Percentiles rank a stretch among this genome's conserved stretches.
These are phyloP conservation scores for Leptothorax acervorum DNA, from an alignment of 2,888 invertebrate genomes.

Conservation along the genomic window DNA sequence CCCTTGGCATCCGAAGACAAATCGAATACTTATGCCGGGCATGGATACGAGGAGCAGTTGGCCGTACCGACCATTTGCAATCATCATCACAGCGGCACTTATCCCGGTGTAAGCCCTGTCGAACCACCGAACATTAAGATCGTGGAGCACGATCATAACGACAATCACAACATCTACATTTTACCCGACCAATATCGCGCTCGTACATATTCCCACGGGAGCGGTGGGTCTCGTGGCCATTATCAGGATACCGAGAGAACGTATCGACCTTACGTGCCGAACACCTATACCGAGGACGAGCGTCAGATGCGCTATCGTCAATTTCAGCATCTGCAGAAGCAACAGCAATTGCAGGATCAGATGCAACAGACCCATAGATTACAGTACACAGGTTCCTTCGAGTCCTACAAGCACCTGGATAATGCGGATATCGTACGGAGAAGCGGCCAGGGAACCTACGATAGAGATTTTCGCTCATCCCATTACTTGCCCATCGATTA, in stretches of 20 bases:
- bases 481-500: constrained; percentile 75
- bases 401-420: constrained; percentile 72
- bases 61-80: constrained; percentile 63
- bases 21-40: constrained; percentile 71
- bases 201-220: constrained; percentile 83
- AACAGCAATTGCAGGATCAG: constrained; percentile 73
- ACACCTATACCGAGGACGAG: constrained; percentile 82
- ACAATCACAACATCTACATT: constrained; percentile 83
- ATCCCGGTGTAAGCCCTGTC: constrained; percentile 69
- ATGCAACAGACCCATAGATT: constrained; percentile 62
- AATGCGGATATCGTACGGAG: constrained; percentile 73
- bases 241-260: constrained; percentile 77
- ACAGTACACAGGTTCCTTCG: constrained; percentile 66
- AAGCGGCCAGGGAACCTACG: constrained; percentile 71
- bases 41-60: constrained; percentile 70
- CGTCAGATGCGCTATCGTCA: constrained; percentile 79
- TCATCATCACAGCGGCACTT: constrained; percentile 73
- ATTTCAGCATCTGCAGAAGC: constrained; percentile 73
- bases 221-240: constrained; percentile 76
- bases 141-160: constrained; percentile 81
- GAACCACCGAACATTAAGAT: constrained; percentile 77
- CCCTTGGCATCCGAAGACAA: constrained; percentile 79
- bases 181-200: constrained; percentile 82
- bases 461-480: constrained; percentile 73
- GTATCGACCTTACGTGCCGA: constrained; percentile 79